These are phyloP conservation scores for Drepanosiphum platanoidis DNA, from an alignment of 2,888 invertebrate genomes.

Conservation along the genomic window DNA sequence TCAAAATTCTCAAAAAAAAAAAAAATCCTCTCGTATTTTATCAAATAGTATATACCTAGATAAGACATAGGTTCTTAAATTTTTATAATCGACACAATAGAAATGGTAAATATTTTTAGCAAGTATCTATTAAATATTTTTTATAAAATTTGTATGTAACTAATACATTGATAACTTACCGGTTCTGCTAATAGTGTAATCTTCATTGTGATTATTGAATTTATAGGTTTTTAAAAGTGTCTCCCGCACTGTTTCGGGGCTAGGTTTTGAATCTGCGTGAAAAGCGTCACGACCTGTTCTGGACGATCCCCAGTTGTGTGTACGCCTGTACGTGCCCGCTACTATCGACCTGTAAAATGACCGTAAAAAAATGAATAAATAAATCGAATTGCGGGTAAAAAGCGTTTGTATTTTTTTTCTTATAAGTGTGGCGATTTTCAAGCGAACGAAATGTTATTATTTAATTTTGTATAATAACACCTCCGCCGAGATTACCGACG, in stretches of 20 bases:
- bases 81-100: too few relatives aligned
- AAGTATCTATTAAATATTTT: neutral
- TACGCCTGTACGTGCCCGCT: constrained; percentile 73
- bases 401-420: neutral
- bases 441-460: neutral
- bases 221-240: constrained; percentile 75
- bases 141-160: neutral
- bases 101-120: too few relatives aligned
- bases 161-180: constrained; percentile 63
- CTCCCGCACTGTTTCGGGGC: constrained; percentile 79
- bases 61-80: too few relatives aligned
- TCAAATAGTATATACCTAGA: too few relatives aligned
- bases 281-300: constrained; percentile 48
- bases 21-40: too few relatives aligned
- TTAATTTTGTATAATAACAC: neutral
- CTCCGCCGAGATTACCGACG: neutral
- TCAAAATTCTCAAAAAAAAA: neutral
- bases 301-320: constrained; percentile 49
- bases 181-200: constrained; percentile 63
- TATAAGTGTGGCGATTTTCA: neutral
- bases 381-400: neutral
- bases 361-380: neutral
- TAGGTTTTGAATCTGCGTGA: constrained; percentile 71
- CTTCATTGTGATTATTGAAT: constrained; percentile 70
- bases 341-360: constrained; percentile 76